These are phyloP conservation scores for Eurystomus glaucurus DNA, from an alignment of 2,797 vertebrate genomes.

Conservation along the genomic window DNA sequence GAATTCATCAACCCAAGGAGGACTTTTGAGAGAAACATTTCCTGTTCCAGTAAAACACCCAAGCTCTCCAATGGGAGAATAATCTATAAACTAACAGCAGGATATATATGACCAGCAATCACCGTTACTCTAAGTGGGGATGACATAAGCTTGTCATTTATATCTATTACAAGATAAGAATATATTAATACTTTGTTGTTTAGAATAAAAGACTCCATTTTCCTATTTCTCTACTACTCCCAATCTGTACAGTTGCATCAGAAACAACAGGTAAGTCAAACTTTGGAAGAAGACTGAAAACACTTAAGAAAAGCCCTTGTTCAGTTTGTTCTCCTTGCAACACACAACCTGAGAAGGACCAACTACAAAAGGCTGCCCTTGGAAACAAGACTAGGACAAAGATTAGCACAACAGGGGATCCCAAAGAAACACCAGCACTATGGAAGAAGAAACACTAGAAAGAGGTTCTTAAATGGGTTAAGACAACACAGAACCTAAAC, in stretches of 20 bases:
- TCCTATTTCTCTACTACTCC: not conserved
- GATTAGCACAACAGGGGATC: too few species aligned
- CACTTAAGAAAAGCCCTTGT: not conserved
- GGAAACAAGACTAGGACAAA: not conserved
- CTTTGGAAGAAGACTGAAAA: not conserved
- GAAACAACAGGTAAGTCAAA: not conserved
- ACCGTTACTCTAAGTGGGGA: not conserved
- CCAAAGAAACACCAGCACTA: rapidly evolving
- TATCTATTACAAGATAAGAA: not conserved
- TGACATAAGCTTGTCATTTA: not conserved
- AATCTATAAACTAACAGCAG: not conserved
- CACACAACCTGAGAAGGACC: not conserved
- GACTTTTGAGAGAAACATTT: not conserved
- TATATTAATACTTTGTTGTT: not conserved
- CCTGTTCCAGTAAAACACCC: not conserved
- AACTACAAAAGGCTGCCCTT: not conserved
- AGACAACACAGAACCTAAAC: not conserved
- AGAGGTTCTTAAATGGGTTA: not conserved
- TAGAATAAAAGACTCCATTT: not conserved
- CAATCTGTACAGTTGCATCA: not conserved
- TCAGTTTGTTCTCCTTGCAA: not conserved
- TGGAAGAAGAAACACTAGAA: not conserved
- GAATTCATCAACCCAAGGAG: not conserved
- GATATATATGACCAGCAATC: not conserved
- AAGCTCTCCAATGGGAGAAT: not conserved